A percentile compares a stretch with the other conserved stretches of the same genome.
Evolutionary conservation across 2,797 vertebrate genomes (phyloP).

Genomic region (Microctenopoma steveboyesi): DNA sequence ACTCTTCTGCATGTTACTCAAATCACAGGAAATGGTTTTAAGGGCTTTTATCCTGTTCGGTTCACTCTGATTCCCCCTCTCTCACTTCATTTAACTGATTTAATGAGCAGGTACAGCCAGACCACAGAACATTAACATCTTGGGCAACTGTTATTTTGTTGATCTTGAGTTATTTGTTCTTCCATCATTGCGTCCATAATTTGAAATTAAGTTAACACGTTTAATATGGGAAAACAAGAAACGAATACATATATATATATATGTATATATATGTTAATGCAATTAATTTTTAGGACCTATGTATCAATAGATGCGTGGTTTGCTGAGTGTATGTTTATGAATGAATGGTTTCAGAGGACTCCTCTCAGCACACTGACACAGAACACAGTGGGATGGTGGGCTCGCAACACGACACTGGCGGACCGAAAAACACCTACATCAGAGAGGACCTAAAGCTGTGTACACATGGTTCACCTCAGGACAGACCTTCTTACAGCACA

Average conservation of each 20-base stretch:
- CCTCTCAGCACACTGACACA: constrained; percentile 77
- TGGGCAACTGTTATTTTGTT: constrained; percentile 44
- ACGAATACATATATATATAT: no score
- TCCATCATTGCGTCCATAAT: constrained; percentile 24
- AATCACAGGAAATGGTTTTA: constrained; percentile 81
- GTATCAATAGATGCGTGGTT: neutral
- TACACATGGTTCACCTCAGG: constrained; percentile 74
- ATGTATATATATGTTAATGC: neutral
- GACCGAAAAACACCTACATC: constrained; percentile 87
- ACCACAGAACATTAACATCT: constrained; percentile 59
- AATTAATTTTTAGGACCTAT: neutral
- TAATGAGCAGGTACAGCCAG: constrained; percentile 83
- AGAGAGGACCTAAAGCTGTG: constrained; percentile 87
- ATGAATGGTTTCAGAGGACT: constrained; percentile 40
- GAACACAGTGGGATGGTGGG: constrained; percentile 88
- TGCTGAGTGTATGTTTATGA: constrained; percentile 37
- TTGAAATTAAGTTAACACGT: constrained; percentile 24
- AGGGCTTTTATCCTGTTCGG: constrained; percentile 68
- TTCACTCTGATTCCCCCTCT: constrained; percentile 80
- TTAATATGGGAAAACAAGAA: no score
- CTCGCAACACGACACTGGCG: constrained; percentile 77
- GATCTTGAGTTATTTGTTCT: constrained; percentile 35
- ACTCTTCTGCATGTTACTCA: constrained; percentile 67
- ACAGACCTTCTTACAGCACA: constrained; percentile 63
- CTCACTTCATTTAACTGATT: constrained; percentile 89